Conservation (phyloP, 2,113 vertebrate genomes). For the Phalacrocorax aristotelis region DNA sequence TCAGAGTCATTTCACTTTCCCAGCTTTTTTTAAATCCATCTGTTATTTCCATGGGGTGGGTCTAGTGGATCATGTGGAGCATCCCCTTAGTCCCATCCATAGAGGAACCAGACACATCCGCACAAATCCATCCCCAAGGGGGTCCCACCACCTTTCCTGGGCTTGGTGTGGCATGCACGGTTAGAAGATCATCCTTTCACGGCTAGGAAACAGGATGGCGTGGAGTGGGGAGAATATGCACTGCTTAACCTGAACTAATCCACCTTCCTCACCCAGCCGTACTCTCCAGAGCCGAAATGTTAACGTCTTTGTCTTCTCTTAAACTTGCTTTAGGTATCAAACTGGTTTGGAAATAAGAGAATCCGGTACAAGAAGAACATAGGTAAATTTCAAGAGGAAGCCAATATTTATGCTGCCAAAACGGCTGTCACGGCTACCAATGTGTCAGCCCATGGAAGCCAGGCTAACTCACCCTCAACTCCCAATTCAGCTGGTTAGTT, state of each 20-base stretch:
- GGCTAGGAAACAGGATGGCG: neutral
- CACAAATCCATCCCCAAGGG: neutral
- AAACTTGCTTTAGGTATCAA: conserved; percentile 88
- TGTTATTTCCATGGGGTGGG: neutral
- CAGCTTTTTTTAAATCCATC: neutral
- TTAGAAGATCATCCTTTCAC: neutral
- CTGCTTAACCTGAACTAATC: neutral
- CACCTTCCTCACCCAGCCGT: neutral
- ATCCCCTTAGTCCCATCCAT: neutral
- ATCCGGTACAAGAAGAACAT: conserved; percentile 99
- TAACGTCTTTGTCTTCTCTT: conserved; percentile 57
- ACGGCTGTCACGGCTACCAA: conserved; percentile 96
- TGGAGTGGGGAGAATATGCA: no score
- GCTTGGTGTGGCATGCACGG: accelerated
- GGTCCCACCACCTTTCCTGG: neutral
- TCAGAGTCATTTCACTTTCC: neutral
- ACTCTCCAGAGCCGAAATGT: neutral
- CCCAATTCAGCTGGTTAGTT: conserved; percentile 99
- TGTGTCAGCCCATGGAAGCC: conserved; percentile 97
- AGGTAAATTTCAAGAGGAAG: conserved; percentile 99
- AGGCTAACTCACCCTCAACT: conserved; percentile 98
- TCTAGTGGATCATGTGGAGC: neutral
- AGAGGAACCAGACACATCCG: neutral
- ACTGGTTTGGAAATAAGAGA: conserved; percentile 99
- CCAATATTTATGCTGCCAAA: conserved; percentile 99